Evolutionary conservation across 2,113 vertebrate species (phyloP), one percentile per base, ranked within the genome.

Genomic region (Lepus americanus): DNA sequence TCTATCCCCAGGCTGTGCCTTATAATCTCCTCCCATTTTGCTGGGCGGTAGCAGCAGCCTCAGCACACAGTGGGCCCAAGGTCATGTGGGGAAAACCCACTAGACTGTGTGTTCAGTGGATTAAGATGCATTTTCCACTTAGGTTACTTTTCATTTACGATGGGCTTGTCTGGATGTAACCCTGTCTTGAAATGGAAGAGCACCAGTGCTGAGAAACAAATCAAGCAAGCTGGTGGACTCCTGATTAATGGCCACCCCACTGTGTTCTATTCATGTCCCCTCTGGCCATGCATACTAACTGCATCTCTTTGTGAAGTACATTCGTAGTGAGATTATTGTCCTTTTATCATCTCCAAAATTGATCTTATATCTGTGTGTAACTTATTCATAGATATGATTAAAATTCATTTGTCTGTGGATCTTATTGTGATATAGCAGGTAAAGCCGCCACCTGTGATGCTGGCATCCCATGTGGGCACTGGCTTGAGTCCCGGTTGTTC

Each of bases 311-410:
- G 31, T 19, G 51, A 82, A 88, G 59, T 59, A 33, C 4, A 53
- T 88, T 92, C 64, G 59, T 72, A 22, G n/a, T 82, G 80, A 85
- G 22, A 31, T 76, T 53, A 83, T 87, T 90, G 72, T 87, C 49
- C 17, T 83, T 90, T 76, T 19, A 55, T 79, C 14, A 23, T 69
- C 81, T 33, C 20, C 6, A 78, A 87, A 90, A 36, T 70, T 86
- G 70, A 36, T 39, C 33, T 5, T 27, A 17, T 44, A 51, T 59
- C 10, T 13, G 2, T 61, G 59, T 11, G 10, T 10, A 23, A 83
- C 73, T 80, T 93, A 84, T 19, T 19, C 44, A 80, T 9, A 78
- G 33, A 61, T 9, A 1, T 89, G 12, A 53, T 86, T 90, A 74
- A 93, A 59, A 59, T 59, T 16, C 13, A 59, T 59, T 5, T 59